Conservation (phyloP, 2,113 vertebrate genomes). For the Podilymbus podiceps region DNA sequence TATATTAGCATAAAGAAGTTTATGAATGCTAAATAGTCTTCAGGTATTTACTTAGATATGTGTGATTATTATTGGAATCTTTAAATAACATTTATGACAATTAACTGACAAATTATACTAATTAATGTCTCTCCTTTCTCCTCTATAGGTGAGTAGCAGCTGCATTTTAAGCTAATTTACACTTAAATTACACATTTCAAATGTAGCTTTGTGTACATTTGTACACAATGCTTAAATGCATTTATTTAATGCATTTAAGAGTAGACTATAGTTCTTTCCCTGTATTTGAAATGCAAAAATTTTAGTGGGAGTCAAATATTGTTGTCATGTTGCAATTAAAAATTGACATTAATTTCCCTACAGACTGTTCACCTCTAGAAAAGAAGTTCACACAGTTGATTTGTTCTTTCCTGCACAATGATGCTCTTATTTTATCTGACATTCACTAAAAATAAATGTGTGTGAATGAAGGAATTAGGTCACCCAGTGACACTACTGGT, state of each 20-base stretch:
- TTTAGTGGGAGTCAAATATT: slow-evolving; percentile 19
- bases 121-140: slow-evolving; percentile 55
- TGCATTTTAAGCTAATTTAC: slow-evolving; percentile 44
- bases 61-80: neutral
- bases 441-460: slow-evolving; percentile 77
- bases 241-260: slow-evolving; percentile 40
- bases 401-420: slow-evolving; percentile 52
- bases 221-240: neutral
- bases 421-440: slow-evolving; percentile 70
- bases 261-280: neutral
- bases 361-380: slow-evolving; percentile 25
- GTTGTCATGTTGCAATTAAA: slow-evolving; percentile 42
- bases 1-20: neutral
- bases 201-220: slow-evolving; percentile 35
- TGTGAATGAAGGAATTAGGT: slow-evolving; percentile 79
- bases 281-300: slow-evolving; percentile 38
- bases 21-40: neutral
- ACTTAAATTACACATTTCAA: slow-evolving; percentile 49
- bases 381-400: slow-evolving; percentile 23
- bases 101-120: slow-evolving; percentile 50
- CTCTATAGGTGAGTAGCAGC: slow-evolving; percentile 21
- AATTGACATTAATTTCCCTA: slow-evolving; percentile 29
- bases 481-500: slow-evolving; percentile 70
- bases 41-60: slow-evolving; percentile 10
- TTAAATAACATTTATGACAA: slow-evolving; percentile 27